phyloP scores from a whole-genome alignment of 2,113 vertebrate species.

The Petaurus breviceps region DNA sequence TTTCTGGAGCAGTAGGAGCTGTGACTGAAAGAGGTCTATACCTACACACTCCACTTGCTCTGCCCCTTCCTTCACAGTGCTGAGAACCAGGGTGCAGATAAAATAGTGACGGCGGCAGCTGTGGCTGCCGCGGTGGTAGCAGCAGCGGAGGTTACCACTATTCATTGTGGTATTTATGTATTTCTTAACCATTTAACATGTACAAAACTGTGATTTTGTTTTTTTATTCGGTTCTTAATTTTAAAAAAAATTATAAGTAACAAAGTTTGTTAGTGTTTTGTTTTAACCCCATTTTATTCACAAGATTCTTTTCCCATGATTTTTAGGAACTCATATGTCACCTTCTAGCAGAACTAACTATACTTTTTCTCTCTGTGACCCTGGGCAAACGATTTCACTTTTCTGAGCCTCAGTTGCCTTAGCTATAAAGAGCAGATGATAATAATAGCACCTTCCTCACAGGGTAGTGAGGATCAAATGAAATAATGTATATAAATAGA shows the following conservation, averaged over 20 bases:
- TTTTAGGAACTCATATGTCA: not conserved
- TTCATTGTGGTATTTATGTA: not conserved
- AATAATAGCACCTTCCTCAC: not conserved
- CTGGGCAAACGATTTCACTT: not conserved
- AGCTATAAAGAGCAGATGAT: conserved; percentile 1
- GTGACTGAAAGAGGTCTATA: not conserved
- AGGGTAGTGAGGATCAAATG: conserved; percentile 21
- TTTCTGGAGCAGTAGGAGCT: not conserved
- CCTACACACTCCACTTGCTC: not conserved
- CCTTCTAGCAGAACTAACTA: not conserved
- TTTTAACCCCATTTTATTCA: not conserved
- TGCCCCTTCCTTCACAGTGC: not conserved
- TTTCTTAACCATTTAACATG: not conserved
- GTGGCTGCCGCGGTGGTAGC: not conserved
- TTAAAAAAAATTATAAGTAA: not conserved
- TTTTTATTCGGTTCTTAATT: not conserved
- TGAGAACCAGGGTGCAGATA: not conserved
- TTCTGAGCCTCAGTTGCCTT: conserved; percentile 3
- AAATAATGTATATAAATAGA: not conserved
- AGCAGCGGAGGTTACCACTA: not conserved
- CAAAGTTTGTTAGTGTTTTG: not conserved
- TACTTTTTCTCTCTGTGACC: not conserved
- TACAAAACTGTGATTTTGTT: not conserved
- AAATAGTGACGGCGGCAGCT: not conserved
- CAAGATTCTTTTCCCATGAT: not conserved